phyloP scores from a whole-genome alignment of 2,888 invertebrate genomes.

The Exocentrus adspersus region DNA sequence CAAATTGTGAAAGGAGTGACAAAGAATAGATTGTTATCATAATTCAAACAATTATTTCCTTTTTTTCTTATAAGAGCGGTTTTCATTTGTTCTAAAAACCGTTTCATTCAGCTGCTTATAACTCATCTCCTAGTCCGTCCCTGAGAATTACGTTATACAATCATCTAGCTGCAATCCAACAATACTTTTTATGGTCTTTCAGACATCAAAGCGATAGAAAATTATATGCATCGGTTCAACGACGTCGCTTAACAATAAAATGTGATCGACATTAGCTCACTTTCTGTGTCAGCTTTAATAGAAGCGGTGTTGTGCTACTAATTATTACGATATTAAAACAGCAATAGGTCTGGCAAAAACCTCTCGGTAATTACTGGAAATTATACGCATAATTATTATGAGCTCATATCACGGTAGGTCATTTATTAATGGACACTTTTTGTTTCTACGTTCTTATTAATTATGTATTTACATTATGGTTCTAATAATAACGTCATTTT shows the following conservation, averaged over 20 bases:
- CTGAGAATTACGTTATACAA: neutral
- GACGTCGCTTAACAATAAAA: slow-evolving; percentile 30
- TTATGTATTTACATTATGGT: slow-evolving; percentile 20
- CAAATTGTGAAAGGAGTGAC: too few species aligned
- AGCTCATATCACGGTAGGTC: slow-evolving; percentile 43
- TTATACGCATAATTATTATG: slow-evolving; percentile 38
- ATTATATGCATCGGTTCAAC: slow-evolving; percentile 13
- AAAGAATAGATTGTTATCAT: too few species aligned
- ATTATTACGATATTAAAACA: slow-evolving; percentile 38
- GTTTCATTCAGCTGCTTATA: too few species aligned
- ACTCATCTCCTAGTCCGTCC: neutral
- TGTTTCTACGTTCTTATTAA: slow-evolving; percentile 31
- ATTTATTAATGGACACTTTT: slow-evolving; percentile 41
- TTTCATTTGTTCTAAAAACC: too few species aligned
- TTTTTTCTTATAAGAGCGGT: too few species aligned
- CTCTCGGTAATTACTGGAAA: slow-evolving; percentile 30
- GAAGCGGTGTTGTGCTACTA: slow-evolving; percentile 43
- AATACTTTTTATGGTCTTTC: neutral
- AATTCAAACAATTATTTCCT: too few species aligned
- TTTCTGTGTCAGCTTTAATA: slow-evolving; percentile 37
- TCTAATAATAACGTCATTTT: slow-evolving; percentile 34
- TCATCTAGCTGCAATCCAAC: neutral
- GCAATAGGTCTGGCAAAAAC: slow-evolving; percentile 29
- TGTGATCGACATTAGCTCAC: slow-evolving; percentile 41
- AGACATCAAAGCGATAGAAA: slow-evolving; percentile 16